Conservation (phyloP, 1,140 invertebrate genomes). For the Oryctes rhinoceros region DNA sequence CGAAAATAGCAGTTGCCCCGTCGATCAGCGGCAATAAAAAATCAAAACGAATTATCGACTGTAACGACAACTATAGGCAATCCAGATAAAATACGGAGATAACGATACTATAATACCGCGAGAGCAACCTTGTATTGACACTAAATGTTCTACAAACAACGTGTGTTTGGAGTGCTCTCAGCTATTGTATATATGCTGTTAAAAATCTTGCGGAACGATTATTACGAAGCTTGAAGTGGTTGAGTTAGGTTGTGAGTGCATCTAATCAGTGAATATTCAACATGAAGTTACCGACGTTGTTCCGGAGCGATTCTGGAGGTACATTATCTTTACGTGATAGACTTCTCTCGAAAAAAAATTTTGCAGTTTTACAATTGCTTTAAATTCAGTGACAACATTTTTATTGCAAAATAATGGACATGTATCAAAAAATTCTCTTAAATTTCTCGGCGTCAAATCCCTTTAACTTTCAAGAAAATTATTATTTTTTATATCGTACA, state of each 20-base stretch:
- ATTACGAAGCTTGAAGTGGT: constrained; percentile 13
- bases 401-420: too few species aligned
- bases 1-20: background rate
- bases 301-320: constrained; percentile 37
- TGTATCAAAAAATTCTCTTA: too few species aligned
- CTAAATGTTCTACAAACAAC: constrained; percentile 35
- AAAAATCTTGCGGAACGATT: background rate
- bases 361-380: too few species aligned
- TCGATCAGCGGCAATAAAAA: background rate
- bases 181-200: constrained; percentile 33
- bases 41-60: background rate
- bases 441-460: too few species aligned
- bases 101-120: background rate
- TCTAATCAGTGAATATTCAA: constrained; percentile 7
- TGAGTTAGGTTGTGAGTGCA: constrained; percentile 26
- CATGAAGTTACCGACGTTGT: constrained; percentile 39
- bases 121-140: background rate
- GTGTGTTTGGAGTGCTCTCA: background rate
- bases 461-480: too few species aligned
- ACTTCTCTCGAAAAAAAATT: background rate
- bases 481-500: too few species aligned
- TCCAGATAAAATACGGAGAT: background rate
- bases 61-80: background rate
- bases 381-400: too few species aligned
- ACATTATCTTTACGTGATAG: background rate